Conservation (phyloP, 1,140 invertebrate genomes). For the Drosophila chauvacae region DNA sequence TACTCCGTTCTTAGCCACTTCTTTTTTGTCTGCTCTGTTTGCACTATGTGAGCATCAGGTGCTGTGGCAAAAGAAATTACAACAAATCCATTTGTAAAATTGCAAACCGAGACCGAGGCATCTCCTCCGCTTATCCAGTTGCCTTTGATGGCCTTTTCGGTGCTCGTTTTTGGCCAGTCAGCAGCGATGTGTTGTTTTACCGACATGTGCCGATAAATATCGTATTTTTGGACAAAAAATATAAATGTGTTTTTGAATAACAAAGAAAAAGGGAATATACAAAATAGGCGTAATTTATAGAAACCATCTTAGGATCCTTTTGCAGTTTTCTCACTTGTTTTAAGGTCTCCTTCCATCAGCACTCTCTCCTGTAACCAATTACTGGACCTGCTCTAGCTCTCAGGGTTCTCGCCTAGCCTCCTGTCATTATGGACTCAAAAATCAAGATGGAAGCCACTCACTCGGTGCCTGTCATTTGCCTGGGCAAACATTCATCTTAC, state of each 20-base stretch:
- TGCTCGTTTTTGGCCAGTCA: conserved; percentile 22
- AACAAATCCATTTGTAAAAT: conserved; percentile 83
- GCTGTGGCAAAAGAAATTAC: conserved; percentile 81
- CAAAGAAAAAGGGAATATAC: not conserved
- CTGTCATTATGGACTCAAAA: conserved; percentile 79
- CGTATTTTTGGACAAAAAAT: not conserved
- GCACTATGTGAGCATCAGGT: conserved; percentile 75
- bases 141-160: conserved; percentile 63
- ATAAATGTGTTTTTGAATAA: not conserved
- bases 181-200: conserved; percentile 8
- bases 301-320: not conserved
- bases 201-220: conserved; percentile 17
- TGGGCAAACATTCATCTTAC: conserved; percentile 73
- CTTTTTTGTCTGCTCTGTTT: conserved; percentile 46
- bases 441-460: conserved; percentile 74
- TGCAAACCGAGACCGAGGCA: conserved; percentile 75
- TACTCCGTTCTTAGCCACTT: conserved; percentile 18
- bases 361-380: conserved; percentile 62
- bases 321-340: not conserved
- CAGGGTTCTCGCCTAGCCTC: conserved; percentile 17
- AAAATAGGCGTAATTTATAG: not conserved
- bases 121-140: conserved; percentile 63
- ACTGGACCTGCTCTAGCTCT: conserved; percentile 22
- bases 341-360: conserved; percentile 3
- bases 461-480: conserved; percentile 71